Evolutionary conservation across 2,113 vertebrate species (phyloP), one percentile per base, ranked within the genome.

Genomic region (Panurus biarmicus): DNA sequence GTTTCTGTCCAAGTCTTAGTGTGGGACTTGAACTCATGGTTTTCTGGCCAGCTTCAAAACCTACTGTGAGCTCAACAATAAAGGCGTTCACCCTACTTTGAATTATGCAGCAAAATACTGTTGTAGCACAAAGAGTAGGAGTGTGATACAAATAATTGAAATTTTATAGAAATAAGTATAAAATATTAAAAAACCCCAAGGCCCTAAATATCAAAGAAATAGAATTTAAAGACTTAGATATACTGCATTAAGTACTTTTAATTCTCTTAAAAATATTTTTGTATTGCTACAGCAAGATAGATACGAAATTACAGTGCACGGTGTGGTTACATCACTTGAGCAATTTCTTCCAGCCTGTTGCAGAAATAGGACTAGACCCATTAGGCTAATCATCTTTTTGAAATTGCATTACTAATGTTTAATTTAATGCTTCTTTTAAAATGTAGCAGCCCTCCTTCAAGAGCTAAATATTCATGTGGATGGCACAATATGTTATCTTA

Each of bases 341-440:
- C 28, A 81, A 89, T 90, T 93, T 92, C 38, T 93, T 95, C 36
- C n/a, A 70, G 24, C 47, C 40, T 88, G 31, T 40, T 92, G 35
- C 81, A 89, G 74, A 85, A 84, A 73, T 21, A 85, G 33, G 44
- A 61, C 33, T 60, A 87, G 79, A 76, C 5, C 29, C 73, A 85
- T 81, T 85, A 89, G 78, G n/a, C n/a, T 87, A 91, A 93, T 56
- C 6, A 54, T 58, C 38, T 64, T 86, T 36, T 14, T 86, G 91
- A 87, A 86, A 91, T 82, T 69, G 7, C 65, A 79, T 93, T 84
- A 77, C 72, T 81, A 93, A 67, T 89, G 84, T 84, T 93, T 91
- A 74, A 80, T 84, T 75, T 75, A 92, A 61, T 81, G 28, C 14
- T 78, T 53, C 76, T 91, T 93, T 76, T 58, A 67, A 84, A 95